Conservation (phyloP, 53 echinoderm and acorn worm species). For the Hippasteria phrygiana region DNA sequence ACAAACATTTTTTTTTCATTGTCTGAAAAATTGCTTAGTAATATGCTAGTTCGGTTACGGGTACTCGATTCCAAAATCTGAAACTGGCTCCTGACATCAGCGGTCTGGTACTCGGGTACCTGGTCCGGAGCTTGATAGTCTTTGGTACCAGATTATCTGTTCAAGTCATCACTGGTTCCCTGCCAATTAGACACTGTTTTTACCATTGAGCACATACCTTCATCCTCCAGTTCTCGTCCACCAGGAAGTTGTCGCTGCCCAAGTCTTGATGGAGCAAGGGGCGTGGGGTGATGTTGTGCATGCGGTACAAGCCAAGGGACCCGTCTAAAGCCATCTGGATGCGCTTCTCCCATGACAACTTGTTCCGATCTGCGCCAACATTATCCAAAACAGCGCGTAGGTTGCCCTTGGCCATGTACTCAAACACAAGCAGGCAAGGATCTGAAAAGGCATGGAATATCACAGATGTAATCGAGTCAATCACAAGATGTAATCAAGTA, state of each 20-base stretch:
- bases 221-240: slow-evolving; percentile 60
- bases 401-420: slow-evolving; percentile 67
- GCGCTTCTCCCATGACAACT: slow-evolving; percentile 46
- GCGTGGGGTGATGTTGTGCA: slow-evolving; percentile 57
- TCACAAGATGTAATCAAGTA: too few relatives aligned
- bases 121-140: too few relatives aligned
- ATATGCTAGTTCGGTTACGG: too few relatives aligned
- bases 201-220: slow-evolving; percentile 39
- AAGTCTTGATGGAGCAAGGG: slow-evolving; percentile 72
- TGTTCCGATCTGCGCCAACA: background rate
- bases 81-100: too few relatives aligned
- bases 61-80: too few relatives aligned
- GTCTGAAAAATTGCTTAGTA: too few relatives aligned
- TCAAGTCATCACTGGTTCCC: too few relatives aligned
- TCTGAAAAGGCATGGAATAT: background rate
- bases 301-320: slow-evolving; percentile 72
- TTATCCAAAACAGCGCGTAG: slow-evolving; percentile 59
- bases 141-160: too few relatives aligned
- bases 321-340: slow-evolving; percentile 69
- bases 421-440: slow-evolving; percentile 61
- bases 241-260: slow-evolving; percentile 65
- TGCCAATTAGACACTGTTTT: too few relatives aligned
- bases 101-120: too few relatives aligned
- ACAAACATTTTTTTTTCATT: too few relatives aligned
- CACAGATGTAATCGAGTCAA: too few relatives aligned